A percentile compares a stretch with the other conserved stretches of the same genome.
Evolutionary conservation across 1,140 invertebrate genomes (phyloP).

Genomic region (Acromyrmex charruanus): DNA sequence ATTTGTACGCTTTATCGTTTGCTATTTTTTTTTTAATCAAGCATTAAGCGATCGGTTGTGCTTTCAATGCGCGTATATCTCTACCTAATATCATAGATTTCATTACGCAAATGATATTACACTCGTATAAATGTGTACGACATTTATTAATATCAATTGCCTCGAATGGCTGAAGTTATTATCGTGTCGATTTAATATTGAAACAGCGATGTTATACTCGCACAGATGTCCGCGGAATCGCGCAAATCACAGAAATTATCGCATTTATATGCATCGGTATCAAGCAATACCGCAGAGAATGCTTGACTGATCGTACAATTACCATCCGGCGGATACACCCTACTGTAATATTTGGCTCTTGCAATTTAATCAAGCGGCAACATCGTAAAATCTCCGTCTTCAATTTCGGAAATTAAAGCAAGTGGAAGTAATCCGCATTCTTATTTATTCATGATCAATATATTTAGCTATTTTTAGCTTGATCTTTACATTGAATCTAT

Average conservation of each 20-base stretch:
- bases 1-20: conserved; percentile 7
- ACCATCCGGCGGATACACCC: conserved; percentile 54
- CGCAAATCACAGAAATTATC: conserved; percentile 27
- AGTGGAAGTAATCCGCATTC: not conserved
- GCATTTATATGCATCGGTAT: conserved; percentile 56
- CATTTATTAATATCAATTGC: conserved; percentile 55
- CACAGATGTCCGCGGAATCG: conserved; percentile 50
- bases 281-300: conserved; percentile 22
- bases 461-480: conserved; percentile 25
- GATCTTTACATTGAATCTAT: not conserved
- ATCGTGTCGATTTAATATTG: conserved; percentile 68
- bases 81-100: conserved; percentile 35
- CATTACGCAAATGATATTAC: conserved; percentile 66
- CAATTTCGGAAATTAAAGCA: not conserved
- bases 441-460: conserved; percentile 35
- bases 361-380: conserved; percentile 46
- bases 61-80: not conserved
- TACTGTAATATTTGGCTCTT: conserved; percentile 46
- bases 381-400: conserved; percentile 11
- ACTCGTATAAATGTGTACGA: not conserved
- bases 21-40: not conserved
- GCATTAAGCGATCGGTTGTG: not conserved
- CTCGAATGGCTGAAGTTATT: conserved; percentile 26
- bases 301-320: conserved; percentile 66
- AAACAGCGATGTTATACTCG: conserved; percentile 49